Base-by-base conservation (phyloP, 92 coral and sea anemone genomes). In the Virgularia gustaviana region DNA sequence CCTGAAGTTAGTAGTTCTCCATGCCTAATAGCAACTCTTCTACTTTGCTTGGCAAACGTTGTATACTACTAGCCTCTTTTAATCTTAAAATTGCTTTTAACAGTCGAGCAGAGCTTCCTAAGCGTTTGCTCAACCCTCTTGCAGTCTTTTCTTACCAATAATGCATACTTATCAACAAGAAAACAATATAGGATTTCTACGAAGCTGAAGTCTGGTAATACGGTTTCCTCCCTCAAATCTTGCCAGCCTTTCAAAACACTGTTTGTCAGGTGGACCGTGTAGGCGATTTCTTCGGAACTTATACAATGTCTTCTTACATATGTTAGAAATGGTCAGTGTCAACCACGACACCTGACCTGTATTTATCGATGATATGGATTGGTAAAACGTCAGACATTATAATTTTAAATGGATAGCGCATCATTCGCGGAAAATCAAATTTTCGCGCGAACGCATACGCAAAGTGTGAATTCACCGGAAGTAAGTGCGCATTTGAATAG, bases 211-310 rank as follows among this genome's bases (percentile, higher is more conserved):
- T 66, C 41, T 47, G 52, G 33, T 51, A 19, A 59, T 25, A 42
- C 44, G 11, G 32, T 30, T 16, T 53, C 23, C 15, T 49, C 49
- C 61, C 57, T 78, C 39, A 67, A 16, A 28, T 78, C 76, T 31
- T 65, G 52, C 75, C 75, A 64, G 73, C 62, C 51, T 38, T 76
- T 76, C 54, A 76, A 76, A 61, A 65, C 63, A 24, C 45, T 72
- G 51, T 64, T 47, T 34, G 81, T 52, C 28, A 52, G 55, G 25
- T 38, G 51, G 6, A 68, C 6, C 33, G 75, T 68, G 36, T 43
- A 49, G 49, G 36, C 36, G 30, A 70, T 70, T 49, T 70, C 58
- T 67, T 44, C 60, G n/a, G 59, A 22, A 52, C 27, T 52, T 3
- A 52, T 13, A 52, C 59, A 52, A 11, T 52, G 59, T 22, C 27